These are phyloP conservation scores for Lytechinus pictus DNA, from an alignment of 35 echinoderm and acorn worm genomes.

Conservation along the genomic window DNA sequence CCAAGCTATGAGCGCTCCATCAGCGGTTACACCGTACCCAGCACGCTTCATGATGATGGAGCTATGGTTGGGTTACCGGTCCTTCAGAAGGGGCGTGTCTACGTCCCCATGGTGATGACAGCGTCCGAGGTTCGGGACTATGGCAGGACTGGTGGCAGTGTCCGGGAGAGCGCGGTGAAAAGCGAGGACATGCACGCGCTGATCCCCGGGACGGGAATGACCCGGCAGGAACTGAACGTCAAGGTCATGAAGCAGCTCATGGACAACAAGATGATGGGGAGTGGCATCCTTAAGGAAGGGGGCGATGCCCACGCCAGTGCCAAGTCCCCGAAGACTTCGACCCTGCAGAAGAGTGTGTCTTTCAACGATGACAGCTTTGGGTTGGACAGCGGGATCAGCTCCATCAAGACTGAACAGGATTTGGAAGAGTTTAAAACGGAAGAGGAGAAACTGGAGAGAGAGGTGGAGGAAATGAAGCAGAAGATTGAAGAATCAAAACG, in stretches of 20 bases:
- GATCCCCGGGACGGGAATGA: conserved; percentile 88
- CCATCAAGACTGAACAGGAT: conserved; percentile 24
- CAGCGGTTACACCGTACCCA: conserved; percentile 59
- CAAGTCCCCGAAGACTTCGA: not conserved
- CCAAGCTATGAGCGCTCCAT: conserved; percentile 55
- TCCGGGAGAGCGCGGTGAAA: conserved; percentile 70
- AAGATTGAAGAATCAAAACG: conserved; percentile 6
- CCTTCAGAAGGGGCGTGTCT: conserved; percentile 44
- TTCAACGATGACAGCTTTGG: conserved; percentile 53
- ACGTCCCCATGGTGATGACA: conserved; percentile 51
- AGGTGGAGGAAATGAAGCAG: conserved; percentile 52
- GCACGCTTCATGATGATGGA: not conserved
- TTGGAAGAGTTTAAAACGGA: conserved; percentile 55
- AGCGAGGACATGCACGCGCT: conserved; percentile 65
- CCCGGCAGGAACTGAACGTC: conserved; percentile 77
- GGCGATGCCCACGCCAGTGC: not conserved
- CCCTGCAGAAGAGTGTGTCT: conserved; percentile 62
- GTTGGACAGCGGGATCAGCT: conserved; percentile 65
- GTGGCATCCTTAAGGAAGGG: not conserved
- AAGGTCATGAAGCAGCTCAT: conserved; percentile 92
- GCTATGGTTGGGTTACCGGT: conserved; percentile 28
- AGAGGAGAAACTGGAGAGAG: conserved; percentile 45
- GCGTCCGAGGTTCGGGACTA: not conserved
- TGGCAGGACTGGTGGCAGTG: not conserved
- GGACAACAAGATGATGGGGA: conserved; percentile 76